Percentiles rank a stretch among this genome's conserved stretches.
Conservation (phyloP, 2,113 vertebrate genomes). For the Grammomys dolichurus region DNA sequence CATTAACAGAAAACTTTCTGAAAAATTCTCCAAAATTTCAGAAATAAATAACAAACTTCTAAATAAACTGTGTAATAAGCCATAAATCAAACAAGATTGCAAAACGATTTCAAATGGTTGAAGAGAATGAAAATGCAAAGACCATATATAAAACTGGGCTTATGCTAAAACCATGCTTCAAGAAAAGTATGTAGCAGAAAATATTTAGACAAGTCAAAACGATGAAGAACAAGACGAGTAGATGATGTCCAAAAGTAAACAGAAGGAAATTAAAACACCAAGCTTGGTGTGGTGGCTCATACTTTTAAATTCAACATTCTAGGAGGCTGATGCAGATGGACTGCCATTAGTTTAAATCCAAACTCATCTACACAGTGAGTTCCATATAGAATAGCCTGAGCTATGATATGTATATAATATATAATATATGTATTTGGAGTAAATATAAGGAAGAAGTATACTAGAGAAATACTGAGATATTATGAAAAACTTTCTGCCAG, state of each 20-base stretch:
- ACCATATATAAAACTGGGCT: not conserved
- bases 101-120: not conserved
- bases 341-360: no score
- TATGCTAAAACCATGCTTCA: not conserved
- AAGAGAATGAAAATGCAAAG: constrained; percentile 43
- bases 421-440: not conserved
- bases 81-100: not conserved
- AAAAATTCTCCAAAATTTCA: not conserved
- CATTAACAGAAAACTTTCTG: not conserved
- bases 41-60: constrained; percentile 16
- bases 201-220: not conserved
- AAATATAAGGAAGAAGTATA: not conserved
- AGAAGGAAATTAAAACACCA: not conserved
- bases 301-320: not conserved
- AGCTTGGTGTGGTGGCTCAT: not conserved
- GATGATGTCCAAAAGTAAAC: not conserved
- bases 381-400: not conserved
- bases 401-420: not conserved
- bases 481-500: constrained; percentile 12
- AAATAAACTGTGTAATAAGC: not conserved
- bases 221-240: not conserved
- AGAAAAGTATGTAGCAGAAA: not conserved
- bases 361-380: not conserved
- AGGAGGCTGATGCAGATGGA: not conserved
- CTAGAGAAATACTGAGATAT: not conserved